phyloP scores from a whole-genome alignment of 1,140 invertebrate species.

The Muscidifurax raptorellus region DNA sequence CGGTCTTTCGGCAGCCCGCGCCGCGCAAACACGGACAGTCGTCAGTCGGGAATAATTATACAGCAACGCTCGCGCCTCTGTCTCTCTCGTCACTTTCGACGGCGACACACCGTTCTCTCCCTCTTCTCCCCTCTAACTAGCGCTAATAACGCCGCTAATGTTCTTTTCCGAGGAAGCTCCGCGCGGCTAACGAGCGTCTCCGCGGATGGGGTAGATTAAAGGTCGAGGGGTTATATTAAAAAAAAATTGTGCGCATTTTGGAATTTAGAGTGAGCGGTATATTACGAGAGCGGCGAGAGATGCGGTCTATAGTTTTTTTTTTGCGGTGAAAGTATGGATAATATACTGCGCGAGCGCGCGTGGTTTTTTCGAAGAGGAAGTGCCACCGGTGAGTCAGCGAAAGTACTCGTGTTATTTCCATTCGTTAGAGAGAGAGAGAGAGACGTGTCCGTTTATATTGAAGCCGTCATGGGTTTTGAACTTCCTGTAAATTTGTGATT shows the following conservation, averaged over 20 bases:
- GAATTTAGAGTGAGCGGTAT: neutral
- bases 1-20: neutral
- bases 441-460: too few species aligned
- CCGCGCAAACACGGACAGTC: neutral
- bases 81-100: slow-evolving; percentile 62
- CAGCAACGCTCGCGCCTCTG: slow-evolving; percentile 18
- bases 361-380: neutral
- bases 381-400: too few species aligned
- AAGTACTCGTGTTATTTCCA: too few species aligned
- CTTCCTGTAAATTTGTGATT: too few species aligned
- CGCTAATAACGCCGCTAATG: slow-evolving; percentile 71
- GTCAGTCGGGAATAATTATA: slow-evolving; percentile 64
- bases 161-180: slow-evolving; percentile 66
- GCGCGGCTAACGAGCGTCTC: slow-evolving; percentile 60
- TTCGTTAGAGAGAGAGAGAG: too few species aligned
- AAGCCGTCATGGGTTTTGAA: too few species aligned
- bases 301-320: neutral
- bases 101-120: slow-evolving; percentile 47
- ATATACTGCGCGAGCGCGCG: neutral
- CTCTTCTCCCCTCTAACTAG: slow-evolving; percentile 63
- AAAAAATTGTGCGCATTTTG: neutral
- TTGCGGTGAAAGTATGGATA: neutral
- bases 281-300: neutral
- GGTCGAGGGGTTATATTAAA: neutral
- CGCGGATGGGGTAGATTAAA: slow-evolving; percentile 23